phyloP scores from a whole-genome alignment of 1,140 invertebrate genomes.

The Pomacea maculata region DNA sequence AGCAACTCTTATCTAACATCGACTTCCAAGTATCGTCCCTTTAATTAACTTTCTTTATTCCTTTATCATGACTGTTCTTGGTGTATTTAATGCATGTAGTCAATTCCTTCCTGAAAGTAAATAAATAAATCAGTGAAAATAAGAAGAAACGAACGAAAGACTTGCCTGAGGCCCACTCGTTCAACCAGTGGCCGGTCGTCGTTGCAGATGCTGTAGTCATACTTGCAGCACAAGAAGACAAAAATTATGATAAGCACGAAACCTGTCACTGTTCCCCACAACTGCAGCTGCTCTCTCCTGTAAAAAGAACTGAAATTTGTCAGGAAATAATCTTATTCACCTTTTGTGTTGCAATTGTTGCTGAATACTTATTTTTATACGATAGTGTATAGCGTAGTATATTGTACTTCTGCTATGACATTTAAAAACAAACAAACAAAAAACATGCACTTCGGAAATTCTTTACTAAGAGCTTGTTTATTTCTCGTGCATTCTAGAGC shows the following conservation, averaged over 20 bases:
- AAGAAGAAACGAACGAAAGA: not conserved
- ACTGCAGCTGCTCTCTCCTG: constrained; percentile 39
- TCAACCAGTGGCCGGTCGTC: constrained; percentile 24
- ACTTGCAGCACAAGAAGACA: constrained; percentile 37
- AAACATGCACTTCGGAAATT: not conserved
- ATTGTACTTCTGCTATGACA: not conserved
- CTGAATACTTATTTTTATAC: not conserved
- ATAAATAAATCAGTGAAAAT: no score
- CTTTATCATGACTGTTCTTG: no score
- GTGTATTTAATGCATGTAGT: no score
- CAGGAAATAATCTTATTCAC: not conserved
- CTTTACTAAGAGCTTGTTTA: no score
- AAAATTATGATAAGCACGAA: constrained; percentile 14
- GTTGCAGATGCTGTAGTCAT: constrained; percentile 35
- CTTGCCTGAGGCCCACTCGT: constrained; percentile 13
- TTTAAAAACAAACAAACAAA: not conserved
- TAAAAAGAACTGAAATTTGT: not conserved
- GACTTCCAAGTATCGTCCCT: no score
- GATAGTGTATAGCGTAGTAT: not conserved
- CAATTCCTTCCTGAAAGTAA: no score
- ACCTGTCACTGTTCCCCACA: constrained; percentile 35
- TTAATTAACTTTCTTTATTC: no score
- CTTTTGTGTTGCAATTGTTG: not conserved
- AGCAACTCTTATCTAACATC: no score
- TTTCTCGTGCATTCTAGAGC: no score